A percentile compares a stretch with the other conserved stretches of the same genome.
Evolutionary conservation across 2,113 vertebrate genomes (phyloP).

Genomic region (Muntiacus reevesi): DNA sequence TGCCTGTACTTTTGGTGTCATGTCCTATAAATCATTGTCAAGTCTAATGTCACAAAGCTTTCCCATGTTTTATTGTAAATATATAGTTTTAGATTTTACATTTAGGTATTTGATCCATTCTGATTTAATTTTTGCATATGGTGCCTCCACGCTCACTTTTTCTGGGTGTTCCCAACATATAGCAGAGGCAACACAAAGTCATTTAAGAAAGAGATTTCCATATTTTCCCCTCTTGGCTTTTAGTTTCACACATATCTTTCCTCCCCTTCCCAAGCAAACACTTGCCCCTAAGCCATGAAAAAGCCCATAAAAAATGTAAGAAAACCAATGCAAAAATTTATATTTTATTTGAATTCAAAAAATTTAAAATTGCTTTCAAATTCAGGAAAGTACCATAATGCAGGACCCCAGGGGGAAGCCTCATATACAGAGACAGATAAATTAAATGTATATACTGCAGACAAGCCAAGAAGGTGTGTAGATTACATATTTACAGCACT

Average conservation of each 20-base stretch:
- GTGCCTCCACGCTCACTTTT: neutral
- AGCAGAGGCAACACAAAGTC: neutral
- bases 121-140: neutral
- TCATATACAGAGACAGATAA: constrained; percentile 99
- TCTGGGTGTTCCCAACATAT: neutral
- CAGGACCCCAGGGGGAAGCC: constrained; percentile 96
- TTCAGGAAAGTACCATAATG: constrained; percentile 95
- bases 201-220: neutral
- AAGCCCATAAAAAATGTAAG: constrained; percentile 65
- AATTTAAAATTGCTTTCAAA: constrained; percentile 99
- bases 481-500: constrained; percentile 97
- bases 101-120: neutral
- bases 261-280: neutral
- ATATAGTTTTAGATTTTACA: neutral
- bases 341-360: constrained; percentile 97
- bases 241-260: neutral
- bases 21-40: neutral
- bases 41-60: neutral
- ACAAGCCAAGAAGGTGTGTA: constrained; percentile 93
- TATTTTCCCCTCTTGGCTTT: neutral
- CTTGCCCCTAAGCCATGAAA: neutral
- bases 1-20: neutral
- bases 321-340: constrained; percentile 91
- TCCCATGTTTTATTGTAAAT: neutral
- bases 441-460: constrained; percentile 98